Evolutionary conservation across 2,888 invertebrate genomes (phyloP).

Genomic region (Parnassius apollo): DNA sequence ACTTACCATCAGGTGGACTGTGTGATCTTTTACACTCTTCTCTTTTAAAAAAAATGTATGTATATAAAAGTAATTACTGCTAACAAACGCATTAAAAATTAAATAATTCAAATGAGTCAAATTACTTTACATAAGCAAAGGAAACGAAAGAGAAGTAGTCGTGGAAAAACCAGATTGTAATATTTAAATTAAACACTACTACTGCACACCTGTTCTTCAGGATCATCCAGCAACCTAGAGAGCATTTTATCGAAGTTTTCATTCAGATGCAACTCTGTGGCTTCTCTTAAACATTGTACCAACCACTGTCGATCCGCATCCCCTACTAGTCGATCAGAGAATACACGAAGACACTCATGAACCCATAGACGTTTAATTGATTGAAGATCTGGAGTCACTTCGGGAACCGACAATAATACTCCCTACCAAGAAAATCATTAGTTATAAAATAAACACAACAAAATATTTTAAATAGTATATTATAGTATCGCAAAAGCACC

Average conservation of each 20-base stretch:
- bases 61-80: too few relatives aligned
- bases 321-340: constrained; percentile 94
- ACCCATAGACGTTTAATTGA: constrained; percentile 96
- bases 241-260: constrained; percentile 87
- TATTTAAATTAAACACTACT: too few relatives aligned
- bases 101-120: too few relatives aligned
- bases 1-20: too few relatives aligned
- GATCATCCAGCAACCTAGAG: constrained; percentile 73
- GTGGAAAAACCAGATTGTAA: too few relatives aligned
- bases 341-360: constrained; percentile 95
- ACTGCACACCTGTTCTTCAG: constrained; percentile 1
- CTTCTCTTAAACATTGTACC: constrained; percentile 84
- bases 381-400: constrained; percentile 91
- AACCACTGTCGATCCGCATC: constrained; percentile 92
- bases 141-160: too few relatives aligned
- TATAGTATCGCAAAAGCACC: too few relatives aligned
- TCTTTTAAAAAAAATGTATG: too few relatives aligned
- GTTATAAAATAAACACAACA: background rate
- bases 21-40: too few relatives aligned
- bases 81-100: too few relatives aligned
- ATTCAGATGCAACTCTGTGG: constrained; percentile 82
- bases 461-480: too few relatives aligned
- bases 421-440: constrained; percentile 79
- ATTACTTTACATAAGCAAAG: too few relatives aligned
- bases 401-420: constrained; percentile 94